phyloP scores from a whole-genome alignment of 1,140 invertebrate species.

The Drosophila sucinea region DNA sequence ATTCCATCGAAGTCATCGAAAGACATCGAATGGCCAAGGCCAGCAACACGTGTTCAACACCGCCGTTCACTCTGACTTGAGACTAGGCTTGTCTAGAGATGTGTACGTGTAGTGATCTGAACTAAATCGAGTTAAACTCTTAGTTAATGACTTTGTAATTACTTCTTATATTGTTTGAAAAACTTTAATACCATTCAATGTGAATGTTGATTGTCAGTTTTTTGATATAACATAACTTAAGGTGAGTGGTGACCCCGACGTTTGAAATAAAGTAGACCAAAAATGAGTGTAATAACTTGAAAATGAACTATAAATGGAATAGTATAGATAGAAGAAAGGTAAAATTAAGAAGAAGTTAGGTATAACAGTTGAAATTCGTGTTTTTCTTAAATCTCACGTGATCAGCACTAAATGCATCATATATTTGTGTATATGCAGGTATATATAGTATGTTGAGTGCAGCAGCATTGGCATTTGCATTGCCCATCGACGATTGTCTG shows the following conservation, averaged over 20 bases:
- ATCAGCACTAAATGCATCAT: slow-evolving; percentile 16
- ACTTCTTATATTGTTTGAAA: too few species aligned
- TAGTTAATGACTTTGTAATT: too few species aligned
- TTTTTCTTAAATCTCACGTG: slow-evolving; percentile 25
- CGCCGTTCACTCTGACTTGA: slow-evolving; percentile 23
- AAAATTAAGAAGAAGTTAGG: too few species aligned
- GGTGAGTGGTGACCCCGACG: background rate
- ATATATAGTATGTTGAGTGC: slow-evolving; percentile 15
- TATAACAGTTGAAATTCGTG: too few species aligned
- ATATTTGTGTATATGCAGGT: slow-evolving; percentile 33
- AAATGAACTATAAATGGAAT: too few species aligned
- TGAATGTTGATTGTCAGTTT: too few species aligned
- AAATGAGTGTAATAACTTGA: too few species aligned
- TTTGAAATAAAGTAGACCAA: background rate
- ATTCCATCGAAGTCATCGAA: slow-evolving; percentile 39
- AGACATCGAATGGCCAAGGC: slow-evolving; percentile 61
- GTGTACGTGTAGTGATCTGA: slow-evolving; percentile 6
- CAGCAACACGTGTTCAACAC: slow-evolving; percentile 71
- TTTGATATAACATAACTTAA: background rate
- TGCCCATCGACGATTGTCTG: slow-evolving; percentile 50
- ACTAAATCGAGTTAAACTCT: background rate
- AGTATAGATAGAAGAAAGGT: too few species aligned
- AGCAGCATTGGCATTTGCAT: slow-evolving; percentile 73
- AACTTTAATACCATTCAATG: too few species aligned
- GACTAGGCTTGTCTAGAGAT: slow-evolving; percentile 29